phyloP scores from a whole-genome alignment of 2,797 vertebrate genomes.

The Syngnathus acus region DNA sequence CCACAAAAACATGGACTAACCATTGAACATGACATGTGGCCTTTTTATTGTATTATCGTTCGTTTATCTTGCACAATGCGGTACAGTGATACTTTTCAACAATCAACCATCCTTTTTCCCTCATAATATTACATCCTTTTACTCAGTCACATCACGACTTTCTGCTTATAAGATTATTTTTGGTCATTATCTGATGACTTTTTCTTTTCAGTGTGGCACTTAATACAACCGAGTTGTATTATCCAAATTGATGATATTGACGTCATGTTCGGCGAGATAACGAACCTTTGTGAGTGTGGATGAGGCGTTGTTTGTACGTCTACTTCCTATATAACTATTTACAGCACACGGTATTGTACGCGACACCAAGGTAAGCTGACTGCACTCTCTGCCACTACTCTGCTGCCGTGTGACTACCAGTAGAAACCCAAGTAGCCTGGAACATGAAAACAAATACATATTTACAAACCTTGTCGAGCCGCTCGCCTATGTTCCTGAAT shows the following conservation, averaged over 20 bases:
- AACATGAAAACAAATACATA: conserved; percentile 67
- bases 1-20: background rate
- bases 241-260: background rate
- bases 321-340: conserved; percentile 73
- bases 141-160: background rate
- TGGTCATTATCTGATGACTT: background rate
- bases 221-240: background rate
- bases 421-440: conserved; percentile 65
- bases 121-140: too few relatives aligned
- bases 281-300: conserved; percentile 28
- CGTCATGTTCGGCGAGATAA: background rate
- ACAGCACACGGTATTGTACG: conserved; percentile 58
- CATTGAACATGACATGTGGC: background rate
- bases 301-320: conserved; percentile 55
- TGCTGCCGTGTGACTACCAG: conserved; percentile 58
- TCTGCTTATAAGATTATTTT: background rate
- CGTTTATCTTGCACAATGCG: background rate
- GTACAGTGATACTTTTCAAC: background rate
- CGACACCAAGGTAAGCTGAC: conserved; percentile 55
- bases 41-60: background rate
- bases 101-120: too few relatives aligned
- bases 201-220: background rate
- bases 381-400: conserved; percentile 56
- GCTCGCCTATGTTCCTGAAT: conserved; percentile 54
- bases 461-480: conserved; percentile 65